Evolutionary conservation across 2,797 vertebrate species (phyloP).

Genomic region (Cetoscarus ocellatus): DNA sequence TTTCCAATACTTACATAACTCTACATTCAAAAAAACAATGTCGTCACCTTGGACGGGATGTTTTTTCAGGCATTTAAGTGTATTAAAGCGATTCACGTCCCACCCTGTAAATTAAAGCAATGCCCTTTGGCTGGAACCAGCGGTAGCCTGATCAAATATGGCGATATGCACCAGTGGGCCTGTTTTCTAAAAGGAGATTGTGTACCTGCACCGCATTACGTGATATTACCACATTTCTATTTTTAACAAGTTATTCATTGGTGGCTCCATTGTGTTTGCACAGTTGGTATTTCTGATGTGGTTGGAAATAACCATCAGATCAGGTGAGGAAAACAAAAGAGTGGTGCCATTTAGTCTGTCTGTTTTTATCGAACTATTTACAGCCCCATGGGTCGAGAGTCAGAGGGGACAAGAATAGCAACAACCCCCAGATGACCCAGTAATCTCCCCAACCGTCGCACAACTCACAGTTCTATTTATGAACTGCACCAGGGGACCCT

Average conservation of each 20-base stretch:
- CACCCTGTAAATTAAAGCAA: conserved; percentile 45
- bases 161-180: conserved; percentile 16
- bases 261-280: conserved; percentile 64
- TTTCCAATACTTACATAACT: conserved; percentile 3
- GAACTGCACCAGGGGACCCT: background rate
- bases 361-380: conserved; percentile 63
- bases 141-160: conserved; percentile 35
- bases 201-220: conserved; percentile 43
- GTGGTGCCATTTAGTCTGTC: conserved; percentile 79
- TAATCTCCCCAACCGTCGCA: conserved; percentile 17
- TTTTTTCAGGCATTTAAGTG: conserved; percentile 55
- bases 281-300: conserved; percentile 57
- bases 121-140: conserved; percentile 43
- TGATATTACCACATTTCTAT: conserved; percentile 62
- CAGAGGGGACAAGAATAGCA: conserved; percentile 7
- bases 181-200: conserved; percentile 35
- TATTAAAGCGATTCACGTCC: conserved; percentile 37
- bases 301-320: conserved; percentile 49
- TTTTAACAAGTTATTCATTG: conserved; percentile 38
- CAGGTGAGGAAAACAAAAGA: conserved; percentile 65
- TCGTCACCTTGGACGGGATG: conserved; percentile 23
- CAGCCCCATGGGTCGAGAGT: conserved; percentile 69
- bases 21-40: conserved; percentile 22
- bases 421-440: background rate
- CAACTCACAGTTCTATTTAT: conserved; percentile 29